Conservation (phyloP, 2,113 vertebrate species). For the Irena cyanogastra region DNA sequence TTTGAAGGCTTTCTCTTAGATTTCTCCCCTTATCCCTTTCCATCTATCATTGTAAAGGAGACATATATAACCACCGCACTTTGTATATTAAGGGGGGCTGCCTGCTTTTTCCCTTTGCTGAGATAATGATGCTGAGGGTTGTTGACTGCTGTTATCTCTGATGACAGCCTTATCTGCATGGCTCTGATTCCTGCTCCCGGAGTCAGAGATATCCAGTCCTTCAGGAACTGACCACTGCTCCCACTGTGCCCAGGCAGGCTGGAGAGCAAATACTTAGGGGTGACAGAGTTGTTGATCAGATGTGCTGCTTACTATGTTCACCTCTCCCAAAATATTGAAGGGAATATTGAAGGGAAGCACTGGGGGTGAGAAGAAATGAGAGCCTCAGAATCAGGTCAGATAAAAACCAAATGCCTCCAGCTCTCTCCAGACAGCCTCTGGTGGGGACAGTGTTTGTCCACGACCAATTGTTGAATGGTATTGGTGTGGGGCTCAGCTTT, state of each 20-base stretch:
- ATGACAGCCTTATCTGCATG: conserved; percentile 75
- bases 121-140: conserved; percentile 69
- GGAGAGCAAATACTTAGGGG: neutral
- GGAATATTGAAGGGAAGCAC: neutral
- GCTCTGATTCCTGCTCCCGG: conserved; percentile 64
- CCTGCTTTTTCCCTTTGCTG: conserved; percentile 65
- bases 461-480: neutral
- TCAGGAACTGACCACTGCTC: conserved; percentile 61
- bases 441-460: neutral
- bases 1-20: conserved; percentile 62
- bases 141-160: conserved; percentile 75
- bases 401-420: neutral
- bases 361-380: neutral
- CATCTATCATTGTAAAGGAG: conserved; percentile 72
- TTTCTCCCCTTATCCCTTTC: conserved; percentile 54
- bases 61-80: conserved; percentile 64
- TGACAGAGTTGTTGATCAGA: neutral
- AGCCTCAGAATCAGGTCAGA: neutral
- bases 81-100: conserved; percentile 65
- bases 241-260: neutral
- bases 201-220: conserved; percentile 64
- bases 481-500: neutral
- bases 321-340: neutral
- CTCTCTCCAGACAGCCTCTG: neutral
- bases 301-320: neutral